phyloP scores from a whole-genome alignment of 1,140 invertebrate genomes.

The Phocides pigmalion region DNA sequence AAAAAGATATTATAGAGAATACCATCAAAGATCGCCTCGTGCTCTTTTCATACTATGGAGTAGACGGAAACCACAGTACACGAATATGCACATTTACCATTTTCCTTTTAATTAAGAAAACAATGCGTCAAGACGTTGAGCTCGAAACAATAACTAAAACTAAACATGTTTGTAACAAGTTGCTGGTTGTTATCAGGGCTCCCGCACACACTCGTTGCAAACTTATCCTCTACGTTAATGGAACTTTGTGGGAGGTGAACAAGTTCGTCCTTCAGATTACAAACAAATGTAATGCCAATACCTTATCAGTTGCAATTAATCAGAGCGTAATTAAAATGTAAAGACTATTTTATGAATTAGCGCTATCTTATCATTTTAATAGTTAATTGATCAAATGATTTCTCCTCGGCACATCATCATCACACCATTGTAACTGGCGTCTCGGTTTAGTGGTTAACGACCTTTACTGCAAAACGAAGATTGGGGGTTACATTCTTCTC shows the following conservation, averaged over 20 bases:
- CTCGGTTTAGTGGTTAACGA: too few relatives aligned
- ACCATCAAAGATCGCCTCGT: too few relatives aligned
- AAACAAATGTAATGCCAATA: conserved; percentile 35
- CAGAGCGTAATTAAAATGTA: conserved; percentile 37
- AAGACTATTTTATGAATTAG: too few relatives aligned
- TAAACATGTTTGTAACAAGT: conserved; percentile 81
- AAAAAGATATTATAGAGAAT: too few relatives aligned
- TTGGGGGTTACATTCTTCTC: too few relatives aligned
- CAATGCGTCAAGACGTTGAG: conserved; percentile 77
- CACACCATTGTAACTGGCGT: too few relatives aligned
- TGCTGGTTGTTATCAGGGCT: conserved; percentile 80
- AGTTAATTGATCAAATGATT: too few relatives aligned
- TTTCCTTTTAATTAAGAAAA: conserved; percentile 70
- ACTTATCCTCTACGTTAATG: conserved; percentile 72
- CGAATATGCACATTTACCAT: conserved; percentile 54
- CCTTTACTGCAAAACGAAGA: too few relatives aligned
- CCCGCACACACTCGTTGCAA: conserved; percentile 69
- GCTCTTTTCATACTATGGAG: too few relatives aligned
- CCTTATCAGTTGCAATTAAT: conserved; percentile 9
- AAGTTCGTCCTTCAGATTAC: conserved; percentile 44
- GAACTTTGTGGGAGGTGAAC: conserved; percentile 71
- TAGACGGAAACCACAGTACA: too few relatives aligned
- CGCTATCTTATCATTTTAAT: too few relatives aligned
- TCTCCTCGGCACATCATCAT: too few relatives aligned
- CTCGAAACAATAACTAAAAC: conserved; percentile 79